A percentile compares a stretch with the other conserved stretches of the same genome.
Conservation (phyloP, 2,888 invertebrate species). For the Bellardia bayeri region DNA sequence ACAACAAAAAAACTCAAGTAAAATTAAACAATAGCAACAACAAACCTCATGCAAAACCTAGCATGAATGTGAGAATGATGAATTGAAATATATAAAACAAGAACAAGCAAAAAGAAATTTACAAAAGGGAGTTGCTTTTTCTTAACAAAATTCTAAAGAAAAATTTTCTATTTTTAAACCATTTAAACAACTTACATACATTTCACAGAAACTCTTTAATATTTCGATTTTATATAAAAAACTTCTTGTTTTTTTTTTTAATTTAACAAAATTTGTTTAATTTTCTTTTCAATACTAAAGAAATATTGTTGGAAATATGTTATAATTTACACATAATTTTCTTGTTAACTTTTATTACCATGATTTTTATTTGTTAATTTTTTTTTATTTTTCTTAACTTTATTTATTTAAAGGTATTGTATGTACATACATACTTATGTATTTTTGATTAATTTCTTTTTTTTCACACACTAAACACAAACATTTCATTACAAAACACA, state of each 20-base stretch:
- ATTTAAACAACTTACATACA: conserved; percentile 16
- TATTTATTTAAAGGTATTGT: no score
- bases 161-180: not conserved
- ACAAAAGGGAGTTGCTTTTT: conserved; percentile 75
- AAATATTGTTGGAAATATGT: not conserved
- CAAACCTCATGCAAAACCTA: not conserved
- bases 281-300: not conserved
- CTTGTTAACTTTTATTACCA: not conserved
- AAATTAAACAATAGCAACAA: conserved; percentile 54
- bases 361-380: not conserved
- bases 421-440: no score
- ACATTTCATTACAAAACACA: conserved; percentile 29
- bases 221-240: no score
- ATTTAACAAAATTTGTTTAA: conserved; percentile 10
- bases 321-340: not conserved
- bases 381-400: not conserved
- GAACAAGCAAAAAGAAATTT: conserved; percentile 59
- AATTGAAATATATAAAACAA: conserved; percentile 22
- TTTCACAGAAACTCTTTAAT: no score
- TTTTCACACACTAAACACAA: conserved; percentile 31
- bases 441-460: conserved; percentile 19
- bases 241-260: not conserved
- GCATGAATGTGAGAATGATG: conserved; percentile 1
- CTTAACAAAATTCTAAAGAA: conserved; percentile 38
- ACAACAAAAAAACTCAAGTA: conserved; percentile 10